Base-by-base conservation (phyloP, 2,797 vertebrate species). In the Lagodon rhomboides region DNA sequence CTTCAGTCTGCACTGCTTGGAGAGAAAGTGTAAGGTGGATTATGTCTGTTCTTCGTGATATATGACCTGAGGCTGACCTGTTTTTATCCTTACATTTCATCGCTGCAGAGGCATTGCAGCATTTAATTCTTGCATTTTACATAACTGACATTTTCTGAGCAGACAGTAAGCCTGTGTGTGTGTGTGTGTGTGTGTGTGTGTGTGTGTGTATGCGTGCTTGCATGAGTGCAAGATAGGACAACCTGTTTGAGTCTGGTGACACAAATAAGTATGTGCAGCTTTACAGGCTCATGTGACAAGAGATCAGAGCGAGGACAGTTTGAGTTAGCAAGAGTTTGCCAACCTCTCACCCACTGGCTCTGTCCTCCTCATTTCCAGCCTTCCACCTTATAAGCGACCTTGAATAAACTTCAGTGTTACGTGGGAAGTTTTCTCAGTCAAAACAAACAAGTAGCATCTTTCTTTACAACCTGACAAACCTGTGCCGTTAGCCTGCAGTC, bases 141-240 rank as follows among this genome's bases (percentile, higher is more conserved):
- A n/a, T 67, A 83, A 69, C 62, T 65, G 71, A 68, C 75, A 75
- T 71, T 72, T 55, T 12, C 17, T 34, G 49, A 68, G 46, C 11
- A 58, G 34, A 43, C 54, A 54, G 41, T 41, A 53, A 13, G 51
- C 4, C 17, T 25, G 30, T 23, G 13, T 67, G 62, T 59, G 20
- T 47, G 73, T 64, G 12, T 23, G 50, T 34, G 41, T 41, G 22
- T 60, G 63, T 59, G 34, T 34, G 41, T 41, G 22, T 60, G 63
- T 59, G 34, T 53, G 70, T 72, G 46, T 43, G n/a, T 51, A 49
- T 66, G 27, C 23, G 46, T 30, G 62, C 22, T 11, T 23, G 53
- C 13, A 6, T 50, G 27, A 12, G 22, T 22, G n/a, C 22, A n/a
- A 55, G 58, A 62, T 22, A 16, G 50, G 27, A 27, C 47, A 58